Evolutionary conservation across 2,113 vertebrate species (phyloP).

Genomic region (Halcyon malimbica): DNA sequence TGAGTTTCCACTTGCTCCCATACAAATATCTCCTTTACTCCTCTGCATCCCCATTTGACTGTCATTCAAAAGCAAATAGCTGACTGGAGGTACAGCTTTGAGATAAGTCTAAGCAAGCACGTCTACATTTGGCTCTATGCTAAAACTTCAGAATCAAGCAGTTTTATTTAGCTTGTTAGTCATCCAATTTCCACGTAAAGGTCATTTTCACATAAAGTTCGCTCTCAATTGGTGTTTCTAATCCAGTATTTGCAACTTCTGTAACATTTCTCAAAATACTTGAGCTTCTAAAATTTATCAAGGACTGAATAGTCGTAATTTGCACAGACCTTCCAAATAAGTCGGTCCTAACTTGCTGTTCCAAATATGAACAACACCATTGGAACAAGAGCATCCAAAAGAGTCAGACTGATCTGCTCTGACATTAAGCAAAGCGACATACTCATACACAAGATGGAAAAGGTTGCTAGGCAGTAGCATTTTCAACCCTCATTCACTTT

Average conservation of each 20-base stretch:
- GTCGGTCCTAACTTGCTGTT: not conserved
- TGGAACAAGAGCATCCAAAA: not conserved
- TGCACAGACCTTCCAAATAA: not conserved
- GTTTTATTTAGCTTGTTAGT: slow-evolving; percentile 40
- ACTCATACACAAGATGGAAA: not conserved
- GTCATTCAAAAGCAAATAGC: not conserved
- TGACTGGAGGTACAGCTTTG: not conserved
- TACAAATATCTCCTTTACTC: not conserved
- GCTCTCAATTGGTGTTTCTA: not conserved
- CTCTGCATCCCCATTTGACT: not conserved
- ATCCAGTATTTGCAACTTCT: not conserved
- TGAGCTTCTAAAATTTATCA: not conserved
- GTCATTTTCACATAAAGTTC: not conserved
- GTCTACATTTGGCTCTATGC: not conserved
- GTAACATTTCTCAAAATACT: not conserved
- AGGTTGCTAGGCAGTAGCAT: not conserved
- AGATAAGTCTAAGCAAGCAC: not conserved
- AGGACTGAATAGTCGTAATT: not conserved
- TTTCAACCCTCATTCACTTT: not conserved
- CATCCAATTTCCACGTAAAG: not conserved
- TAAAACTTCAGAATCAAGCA: not conserved
- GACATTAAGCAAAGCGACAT: not conserved
- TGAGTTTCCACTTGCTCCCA: not conserved
- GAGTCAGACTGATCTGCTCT: not conserved
- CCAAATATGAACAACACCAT: not conserved